Evolutionary conservation across 2,113 vertebrate species (phyloP), one percentile per base, ranked within the genome.

Genomic region (Pelmatolapia mariae): DNA sequence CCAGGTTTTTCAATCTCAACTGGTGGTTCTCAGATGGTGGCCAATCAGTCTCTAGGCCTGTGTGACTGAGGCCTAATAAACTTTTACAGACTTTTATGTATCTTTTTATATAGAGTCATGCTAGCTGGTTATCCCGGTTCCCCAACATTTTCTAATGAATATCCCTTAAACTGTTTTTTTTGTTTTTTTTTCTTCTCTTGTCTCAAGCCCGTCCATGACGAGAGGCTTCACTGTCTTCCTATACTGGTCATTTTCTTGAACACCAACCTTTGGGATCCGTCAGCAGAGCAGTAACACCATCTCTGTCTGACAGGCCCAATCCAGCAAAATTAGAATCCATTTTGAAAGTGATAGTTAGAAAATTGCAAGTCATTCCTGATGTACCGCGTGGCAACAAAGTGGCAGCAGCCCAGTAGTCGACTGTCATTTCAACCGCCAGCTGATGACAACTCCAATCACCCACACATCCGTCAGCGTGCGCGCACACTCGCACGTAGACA

Each of bases 311-410:
- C 95, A 95, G 92, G 80, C 85, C 86, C 94, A 87, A 91, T 95
- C 92, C 93, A 47, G 85, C 87, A 90, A 93, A 95, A 96, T 95
- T 95, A 94, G 91, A 94, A 94, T 94, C 94, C 91, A 94, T 94
- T 96, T 94, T 94, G 90, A 95, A 95, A 95, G 93, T 95, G 94
- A 96, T 95, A 95, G 95, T 95, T 96, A 88, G 94, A 95, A 96
- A 95, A 95, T 95, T 96, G 95, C 94, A 93, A 96, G 95, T 96
- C 92, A 95, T 94, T 95, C 93, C 90, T 95, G 94, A 95, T 94
- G 92, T 89, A 90, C 92, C 81, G 90, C 89, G 29, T 92, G 87
- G 93, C 94, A 93, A 94, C 93, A 80, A 94, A 95, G 94, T 94
- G 94, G 95, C 95, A 93, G 94, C 90, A 86, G 92, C 94, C 92